Evolutionary conservation across 2,113 vertebrate species (phyloP).

Genomic region (Hippocampus abdominalis): DNA sequence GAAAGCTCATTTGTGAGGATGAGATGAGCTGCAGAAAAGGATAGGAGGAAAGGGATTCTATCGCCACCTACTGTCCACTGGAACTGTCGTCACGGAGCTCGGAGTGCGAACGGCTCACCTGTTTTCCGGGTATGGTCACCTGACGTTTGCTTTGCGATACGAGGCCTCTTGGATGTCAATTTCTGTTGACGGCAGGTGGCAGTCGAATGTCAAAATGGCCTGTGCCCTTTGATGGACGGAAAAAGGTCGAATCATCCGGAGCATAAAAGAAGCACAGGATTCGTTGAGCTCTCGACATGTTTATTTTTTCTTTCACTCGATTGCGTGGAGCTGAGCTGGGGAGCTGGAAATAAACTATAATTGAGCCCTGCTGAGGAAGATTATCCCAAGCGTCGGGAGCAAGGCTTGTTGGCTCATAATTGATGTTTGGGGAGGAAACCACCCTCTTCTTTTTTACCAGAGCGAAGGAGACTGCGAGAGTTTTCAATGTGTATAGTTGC

Average conservation of each 20-base stretch:
- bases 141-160: no score
- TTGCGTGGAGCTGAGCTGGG: slow-evolving; percentile 37
- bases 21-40: no score
- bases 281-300: background rate
- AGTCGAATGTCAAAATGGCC: no score
- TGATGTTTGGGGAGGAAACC: slow-evolving; percentile 70
- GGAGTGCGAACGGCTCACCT: no score
- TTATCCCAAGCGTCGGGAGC: slow-evolving; percentile 64
- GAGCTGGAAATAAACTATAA: slow-evolving; percentile 69
- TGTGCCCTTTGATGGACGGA: no score
- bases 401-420: slow-evolving; percentile 61
- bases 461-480: background rate
- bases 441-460: slow-evolving; percentile 41
- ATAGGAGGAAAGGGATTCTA: no score
- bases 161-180: no score
- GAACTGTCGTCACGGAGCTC: no score
- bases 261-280: background rate
- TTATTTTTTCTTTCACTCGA: slow-evolving; percentile 39
- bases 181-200: background rate
- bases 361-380: slow-evolving; percentile 66
- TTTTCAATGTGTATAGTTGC: slow-evolving; percentile 25
- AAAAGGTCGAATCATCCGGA: background rate
- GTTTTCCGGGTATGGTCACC: no score
- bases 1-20: no score
- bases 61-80: no score